These are phyloP conservation scores for Penaeus chinensis DNA, from an alignment of 1,140 invertebrate species.

Conservation along the genomic window DNA sequence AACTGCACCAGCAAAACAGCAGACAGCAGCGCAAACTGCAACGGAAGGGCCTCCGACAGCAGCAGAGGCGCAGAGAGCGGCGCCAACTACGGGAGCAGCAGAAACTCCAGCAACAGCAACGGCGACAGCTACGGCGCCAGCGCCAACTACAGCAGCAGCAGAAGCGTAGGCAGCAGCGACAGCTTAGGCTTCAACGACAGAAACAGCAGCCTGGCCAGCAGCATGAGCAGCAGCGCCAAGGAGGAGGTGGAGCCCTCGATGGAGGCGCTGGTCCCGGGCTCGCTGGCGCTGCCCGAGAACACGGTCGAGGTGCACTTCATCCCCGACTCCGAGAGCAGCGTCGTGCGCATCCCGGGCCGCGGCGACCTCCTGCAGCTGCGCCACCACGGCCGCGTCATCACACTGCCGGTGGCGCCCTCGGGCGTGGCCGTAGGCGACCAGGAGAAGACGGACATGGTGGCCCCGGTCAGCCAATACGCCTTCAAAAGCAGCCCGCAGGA, in stretches of 20 bases:
- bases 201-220: neutral
- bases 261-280: neutral
- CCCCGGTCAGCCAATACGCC: neutral
- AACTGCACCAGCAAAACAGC: slow-evolving; percentile 1
- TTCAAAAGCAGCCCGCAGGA: slow-evolving; percentile 35
- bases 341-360: slow-evolving; percentile 49
- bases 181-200: neutral
- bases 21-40: neutral
- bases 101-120: neutral
- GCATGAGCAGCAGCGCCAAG: neutral
- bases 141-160: neutral
- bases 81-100: neutral
- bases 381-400: slow-evolving; percentile 49
- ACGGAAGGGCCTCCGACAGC: neutral
- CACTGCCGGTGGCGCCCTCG: slow-evolving; percentile 29
- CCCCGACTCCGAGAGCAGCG: slow-evolving; percentile 50
- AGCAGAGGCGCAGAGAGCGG: neutral
- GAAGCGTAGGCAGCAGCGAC: neutral
- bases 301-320: slow-evolving; percentile 51
- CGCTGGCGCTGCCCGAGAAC: slow-evolving; percentile 40
- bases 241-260: no score
- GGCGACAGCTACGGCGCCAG: neutral
- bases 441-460: neutral
- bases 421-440: neutral
- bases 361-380: slow-evolving; percentile 44